Conservation (phyloP, 2,888 invertebrate genomes). For the Microplitis manilae region DNA sequence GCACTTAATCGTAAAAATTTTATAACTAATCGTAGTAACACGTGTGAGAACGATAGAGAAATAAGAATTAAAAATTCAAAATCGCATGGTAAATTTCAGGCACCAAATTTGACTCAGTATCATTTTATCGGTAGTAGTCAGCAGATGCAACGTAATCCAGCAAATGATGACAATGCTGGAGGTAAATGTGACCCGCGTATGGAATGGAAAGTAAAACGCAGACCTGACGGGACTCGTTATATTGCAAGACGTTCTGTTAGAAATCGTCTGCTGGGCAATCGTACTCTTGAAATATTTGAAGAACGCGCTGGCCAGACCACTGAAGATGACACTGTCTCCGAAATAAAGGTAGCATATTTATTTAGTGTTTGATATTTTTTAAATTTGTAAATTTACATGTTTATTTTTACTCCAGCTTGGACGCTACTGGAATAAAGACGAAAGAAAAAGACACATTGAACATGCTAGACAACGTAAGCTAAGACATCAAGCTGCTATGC, state of each 20-base stretch:
- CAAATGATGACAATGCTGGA: constrained; percentile 56
- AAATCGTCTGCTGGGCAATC: constrained; percentile 78
- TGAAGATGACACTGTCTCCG: constrained; percentile 85
- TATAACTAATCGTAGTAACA: constrained; percentile 41
- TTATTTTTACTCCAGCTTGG: constrained; percentile 72
- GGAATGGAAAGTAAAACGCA: constrained; percentile 85
- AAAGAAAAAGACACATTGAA: constrained; percentile 82
- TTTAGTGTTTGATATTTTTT: neutral
- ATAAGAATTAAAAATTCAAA: constrained; percentile 59
- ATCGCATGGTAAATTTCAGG: constrained; percentile 72
- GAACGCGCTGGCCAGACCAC: constrained; percentile 79
- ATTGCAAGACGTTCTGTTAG: constrained; percentile 82
- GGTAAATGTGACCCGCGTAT: constrained; percentile 71
- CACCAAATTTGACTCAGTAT: constrained; percentile 76
- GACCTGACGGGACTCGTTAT: constrained; percentile 84
- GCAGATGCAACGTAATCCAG: constrained; percentile 70
- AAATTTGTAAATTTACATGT: neutral
- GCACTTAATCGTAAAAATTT: constrained; percentile 70
- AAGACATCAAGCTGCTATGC: constrained; percentile 70
- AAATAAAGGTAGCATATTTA: constrained; percentile 76
- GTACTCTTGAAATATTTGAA: constrained; percentile 78
- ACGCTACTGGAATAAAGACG: constrained; percentile 84
- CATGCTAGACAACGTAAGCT: constrained; percentile 78
- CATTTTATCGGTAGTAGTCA: constrained; percentile 76
- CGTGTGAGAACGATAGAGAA: constrained; percentile 49